phyloP scores from a whole-genome alignment of 2,888 invertebrate species.

The Nomada goodeniana region DNA sequence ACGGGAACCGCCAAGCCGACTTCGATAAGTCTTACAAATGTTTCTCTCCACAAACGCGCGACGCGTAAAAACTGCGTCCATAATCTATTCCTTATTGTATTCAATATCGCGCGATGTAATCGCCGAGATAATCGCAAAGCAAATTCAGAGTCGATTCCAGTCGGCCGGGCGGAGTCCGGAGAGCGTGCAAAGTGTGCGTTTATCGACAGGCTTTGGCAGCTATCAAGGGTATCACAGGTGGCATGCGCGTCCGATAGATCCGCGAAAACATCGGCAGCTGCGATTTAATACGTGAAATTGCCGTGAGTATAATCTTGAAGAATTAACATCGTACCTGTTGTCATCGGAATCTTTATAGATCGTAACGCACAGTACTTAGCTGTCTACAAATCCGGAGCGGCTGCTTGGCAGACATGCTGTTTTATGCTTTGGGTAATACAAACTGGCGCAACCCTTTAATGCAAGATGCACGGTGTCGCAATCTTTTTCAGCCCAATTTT shows the following conservation, averaged over 20 bases:
- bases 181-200: background rate
- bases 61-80: constrained; percentile 1
- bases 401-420: no score
- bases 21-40: constrained; percentile 17
- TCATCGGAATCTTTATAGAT: no score
- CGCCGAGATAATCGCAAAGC: background rate
- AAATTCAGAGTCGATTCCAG: background rate
- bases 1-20: background rate
- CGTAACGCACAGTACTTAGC: no score
- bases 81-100: constrained; percentile 26
- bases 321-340: no score
- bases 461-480: no score
- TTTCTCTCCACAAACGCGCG: background rate
- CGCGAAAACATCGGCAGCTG: no score
- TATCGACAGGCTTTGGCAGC: constrained; percentile 7
- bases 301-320: no score
- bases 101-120: constrained; percentile 9
- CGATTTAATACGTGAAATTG: no score
- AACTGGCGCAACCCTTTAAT: no score
- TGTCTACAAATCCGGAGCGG: no score
- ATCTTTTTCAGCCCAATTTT: no score
- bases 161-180: background rate
- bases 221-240: constrained; percentile 20
- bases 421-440: no score
- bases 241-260: background rate